These are phyloP conservation scores for Elanus axillaris DNA, from an alignment of 2,113 vertebrate genomes.

Conservation along the genomic window DNA sequence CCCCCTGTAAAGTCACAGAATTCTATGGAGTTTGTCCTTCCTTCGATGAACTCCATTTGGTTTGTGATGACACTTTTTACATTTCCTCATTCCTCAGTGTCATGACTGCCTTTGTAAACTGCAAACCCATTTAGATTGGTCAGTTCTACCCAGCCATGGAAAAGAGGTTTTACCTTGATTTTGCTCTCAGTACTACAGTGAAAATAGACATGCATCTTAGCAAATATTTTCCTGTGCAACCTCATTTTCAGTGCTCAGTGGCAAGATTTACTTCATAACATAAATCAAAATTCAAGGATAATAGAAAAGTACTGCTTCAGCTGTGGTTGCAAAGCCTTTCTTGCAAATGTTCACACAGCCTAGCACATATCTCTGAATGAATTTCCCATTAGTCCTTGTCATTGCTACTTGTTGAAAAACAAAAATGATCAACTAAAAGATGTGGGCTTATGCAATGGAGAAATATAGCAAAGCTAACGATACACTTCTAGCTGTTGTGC, in stretches of 20 bases:
- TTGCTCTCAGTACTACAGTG: background rate
- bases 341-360: background rate
- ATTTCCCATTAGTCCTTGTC: background rate
- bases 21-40: background rate
- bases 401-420: background rate
- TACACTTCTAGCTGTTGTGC: background rate
- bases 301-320: background rate
- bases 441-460: background rate
- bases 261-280: background rate
- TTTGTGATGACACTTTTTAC: background rate
- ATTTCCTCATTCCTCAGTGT: background rate
- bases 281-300: background rate
- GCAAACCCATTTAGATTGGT: background rate
- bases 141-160: background rate
- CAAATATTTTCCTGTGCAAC: background rate
- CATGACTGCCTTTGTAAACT: background rate
- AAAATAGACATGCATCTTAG: background rate
- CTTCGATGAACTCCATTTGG: background rate
- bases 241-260: background rate
- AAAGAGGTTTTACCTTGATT: background rate
- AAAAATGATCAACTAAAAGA: background rate
- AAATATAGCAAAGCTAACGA: background rate
- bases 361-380: background rate
- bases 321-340: background rate
- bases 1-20: background rate